Conservation (phyloP, 1,140 invertebrate species). For the Propsilocerus akamusi region DNA sequence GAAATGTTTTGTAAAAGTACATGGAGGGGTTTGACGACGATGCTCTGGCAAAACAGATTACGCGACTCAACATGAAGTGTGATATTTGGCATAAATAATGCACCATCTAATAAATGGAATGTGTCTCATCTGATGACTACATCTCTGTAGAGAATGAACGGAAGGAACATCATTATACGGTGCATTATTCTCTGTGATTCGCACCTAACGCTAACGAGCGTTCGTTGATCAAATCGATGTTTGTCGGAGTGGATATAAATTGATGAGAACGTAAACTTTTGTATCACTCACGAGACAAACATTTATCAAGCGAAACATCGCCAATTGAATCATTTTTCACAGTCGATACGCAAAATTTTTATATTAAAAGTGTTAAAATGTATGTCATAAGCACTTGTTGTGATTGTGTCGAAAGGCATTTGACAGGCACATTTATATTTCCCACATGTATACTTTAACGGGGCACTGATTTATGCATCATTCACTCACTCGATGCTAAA, state of each 20-base stretch:
- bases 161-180: background rate
- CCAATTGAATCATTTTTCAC: background rate
- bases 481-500: no score
- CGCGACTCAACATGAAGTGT: background rate
- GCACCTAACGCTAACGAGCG: background rate
- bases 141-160: background rate
- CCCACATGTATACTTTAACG: no score
- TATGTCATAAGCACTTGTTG: background rate
- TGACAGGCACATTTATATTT: no score
- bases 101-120: constrained; percentile 2
- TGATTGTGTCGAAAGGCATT: no score
- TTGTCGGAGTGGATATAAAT: background rate
- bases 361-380: background rate
- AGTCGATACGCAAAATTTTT: background rate
- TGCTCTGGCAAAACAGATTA: no score
- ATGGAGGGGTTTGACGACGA: no score
- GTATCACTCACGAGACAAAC: background rate
- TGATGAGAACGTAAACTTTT: background rate
- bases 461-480: no score
- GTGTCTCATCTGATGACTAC: no score
- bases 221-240: no score
- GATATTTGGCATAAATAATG: constrained; percentile 3
- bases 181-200: background rate
- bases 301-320: background rate
- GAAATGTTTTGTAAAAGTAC: no score